Evolutionary conservation across 2,888 invertebrate genomes (phyloP).

Genomic region (Apotomis turbidana): DNA sequence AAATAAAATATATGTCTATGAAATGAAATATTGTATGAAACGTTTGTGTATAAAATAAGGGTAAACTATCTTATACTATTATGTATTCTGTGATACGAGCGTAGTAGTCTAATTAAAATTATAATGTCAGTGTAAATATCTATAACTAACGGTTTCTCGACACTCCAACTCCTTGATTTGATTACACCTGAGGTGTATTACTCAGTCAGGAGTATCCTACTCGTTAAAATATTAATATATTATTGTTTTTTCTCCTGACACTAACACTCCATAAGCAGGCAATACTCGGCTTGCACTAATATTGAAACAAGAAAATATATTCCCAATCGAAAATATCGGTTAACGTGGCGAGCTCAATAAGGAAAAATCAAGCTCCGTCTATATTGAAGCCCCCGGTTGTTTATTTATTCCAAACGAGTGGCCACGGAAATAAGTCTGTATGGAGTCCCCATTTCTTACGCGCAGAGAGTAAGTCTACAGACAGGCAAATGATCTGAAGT

Average conservation of each 20-base stretch:
- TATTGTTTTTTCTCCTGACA: background rate
- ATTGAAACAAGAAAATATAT: constrained; percentile 55
- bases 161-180: no score
- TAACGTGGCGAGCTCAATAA: constrained; percentile 61
- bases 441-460: constrained; percentile 59
- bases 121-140: no score
- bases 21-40: no score
- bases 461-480: constrained; percentile 46
- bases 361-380: constrained; percentile 67
- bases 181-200: no score
- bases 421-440: constrained; percentile 72
- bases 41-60: no score
- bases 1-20: no score
- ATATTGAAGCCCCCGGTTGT: constrained; percentile 63
- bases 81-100: no score
- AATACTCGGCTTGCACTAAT: constrained; percentile 45
- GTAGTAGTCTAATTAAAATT: no score
- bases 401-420: constrained; percentile 76
- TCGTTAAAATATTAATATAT: background rate
- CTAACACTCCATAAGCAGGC: constrained; percentile 22
- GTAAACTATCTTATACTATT: no score
- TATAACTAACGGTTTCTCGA: no score
- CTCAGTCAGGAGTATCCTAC: no score
- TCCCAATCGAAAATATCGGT: constrained; percentile 66
- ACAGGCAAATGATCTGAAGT: background rate